A percentile compares a stretch with the other conserved stretches of the same genome.
Conservation (phyloP, 2,797 vertebrate species). For the Geotrypetes seraphini region DNA sequence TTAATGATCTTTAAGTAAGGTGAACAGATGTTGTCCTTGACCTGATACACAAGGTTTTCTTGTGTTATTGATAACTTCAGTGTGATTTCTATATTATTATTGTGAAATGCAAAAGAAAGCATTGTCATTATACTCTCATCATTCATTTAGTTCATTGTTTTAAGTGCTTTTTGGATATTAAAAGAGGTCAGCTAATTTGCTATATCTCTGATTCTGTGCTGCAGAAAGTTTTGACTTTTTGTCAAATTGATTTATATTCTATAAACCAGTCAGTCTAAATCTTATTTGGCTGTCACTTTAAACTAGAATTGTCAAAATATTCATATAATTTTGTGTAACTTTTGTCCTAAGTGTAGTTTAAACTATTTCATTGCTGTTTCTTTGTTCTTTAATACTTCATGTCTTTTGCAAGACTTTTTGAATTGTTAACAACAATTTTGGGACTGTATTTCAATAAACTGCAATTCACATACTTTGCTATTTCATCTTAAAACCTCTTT, state of each 20-base stretch:
- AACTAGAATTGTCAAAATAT: not conserved
- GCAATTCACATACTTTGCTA: too few relatives aligned
- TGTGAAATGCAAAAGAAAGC: slow-evolving; percentile 35
- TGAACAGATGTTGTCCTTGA: slow-evolving; percentile 77
- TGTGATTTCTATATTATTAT: slow-evolving; percentile 49
- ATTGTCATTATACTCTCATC: slow-evolving; percentile 45
- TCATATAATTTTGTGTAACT: too few relatives aligned
- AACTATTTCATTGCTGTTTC: too few relatives aligned
- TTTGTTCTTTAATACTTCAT: too few relatives aligned
- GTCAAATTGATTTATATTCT: not conserved
- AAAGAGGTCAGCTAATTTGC: not conserved
- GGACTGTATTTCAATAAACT: too few relatives aligned
- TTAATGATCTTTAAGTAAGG: slow-evolving; percentile 78
- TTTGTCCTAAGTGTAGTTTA: too few relatives aligned
- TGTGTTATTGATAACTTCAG: slow-evolving; percentile 50
- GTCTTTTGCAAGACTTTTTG: too few relatives aligned
- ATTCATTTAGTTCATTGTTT: slow-evolving; percentile 32
- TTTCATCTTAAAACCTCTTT: too few relatives aligned
- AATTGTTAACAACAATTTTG: too few relatives aligned
- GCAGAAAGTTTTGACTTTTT: not conserved
- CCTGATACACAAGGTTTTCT: slow-evolving; percentile 53
- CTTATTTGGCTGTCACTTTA: not conserved
- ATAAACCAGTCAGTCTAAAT: not conserved
- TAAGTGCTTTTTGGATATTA: slow-evolving; percentile 1
- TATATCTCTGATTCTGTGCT: not conserved